A percentile compares a stretch with the other conserved stretches of the same genome.
Conservation (phyloP, 2,888 invertebrate genomes). For the Scrobipalpa costella region DNA sequence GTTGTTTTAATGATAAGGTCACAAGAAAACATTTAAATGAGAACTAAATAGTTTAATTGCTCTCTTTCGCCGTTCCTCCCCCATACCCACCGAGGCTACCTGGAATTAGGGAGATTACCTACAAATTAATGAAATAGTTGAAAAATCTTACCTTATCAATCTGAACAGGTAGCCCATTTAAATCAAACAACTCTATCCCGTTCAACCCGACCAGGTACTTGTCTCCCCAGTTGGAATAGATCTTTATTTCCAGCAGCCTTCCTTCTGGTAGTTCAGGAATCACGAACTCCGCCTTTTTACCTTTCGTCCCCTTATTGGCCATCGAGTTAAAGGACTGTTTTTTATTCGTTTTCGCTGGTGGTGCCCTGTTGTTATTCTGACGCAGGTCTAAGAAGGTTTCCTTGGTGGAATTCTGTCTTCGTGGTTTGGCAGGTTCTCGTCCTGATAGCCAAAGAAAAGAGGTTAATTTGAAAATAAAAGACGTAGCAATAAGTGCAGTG, state of each 20-base stretch:
- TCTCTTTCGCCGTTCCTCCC: too few species aligned
- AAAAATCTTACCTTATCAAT: conserved; percentile 80
- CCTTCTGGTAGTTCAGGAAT: conserved; percentile 90
- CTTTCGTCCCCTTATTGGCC: conserved; percentile 45
- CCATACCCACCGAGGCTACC: background rate
- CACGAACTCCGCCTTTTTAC: conserved; percentile 79
- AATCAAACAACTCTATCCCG: conserved; percentile 88
- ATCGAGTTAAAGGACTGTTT: conserved; percentile 50
- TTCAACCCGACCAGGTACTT: conserved; percentile 89
- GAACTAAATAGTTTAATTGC: too few species aligned
- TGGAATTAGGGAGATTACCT: background rate
- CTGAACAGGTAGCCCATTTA: conserved; percentile 79
- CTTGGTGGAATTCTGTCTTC: conserved; percentile 44
- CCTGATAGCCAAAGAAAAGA: conserved; percentile 16
- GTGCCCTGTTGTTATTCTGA: conserved; percentile 35
- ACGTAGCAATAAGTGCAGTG: too few species aligned
- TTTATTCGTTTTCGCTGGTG: conserved; percentile 47
- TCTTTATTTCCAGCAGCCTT: conserved; percentile 83
- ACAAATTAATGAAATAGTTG: background rate
- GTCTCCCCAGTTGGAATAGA: conserved; percentile 90
- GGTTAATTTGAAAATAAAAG: background rate
- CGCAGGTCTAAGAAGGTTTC: conserved; percentile 42
- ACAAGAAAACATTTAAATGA: too few species aligned
- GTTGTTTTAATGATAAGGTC: too few species aligned
- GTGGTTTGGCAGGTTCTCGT: conserved; percentile 44